Conservation (phyloP, 2,797 vertebrate species). For the Masticophis lateralis region DNA sequence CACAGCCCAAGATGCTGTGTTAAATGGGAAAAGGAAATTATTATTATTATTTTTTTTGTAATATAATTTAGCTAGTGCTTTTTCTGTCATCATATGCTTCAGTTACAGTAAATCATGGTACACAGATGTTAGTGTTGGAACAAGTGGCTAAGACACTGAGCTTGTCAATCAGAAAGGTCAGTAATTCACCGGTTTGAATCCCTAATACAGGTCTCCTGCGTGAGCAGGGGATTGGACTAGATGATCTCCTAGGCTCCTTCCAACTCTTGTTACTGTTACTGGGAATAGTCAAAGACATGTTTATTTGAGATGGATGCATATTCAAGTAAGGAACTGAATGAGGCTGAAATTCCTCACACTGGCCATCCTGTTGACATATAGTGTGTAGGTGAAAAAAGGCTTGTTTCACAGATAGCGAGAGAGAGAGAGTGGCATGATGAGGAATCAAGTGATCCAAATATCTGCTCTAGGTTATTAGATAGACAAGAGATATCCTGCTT, state of each 20-base stretch:
- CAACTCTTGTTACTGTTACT: too few relatives aligned
- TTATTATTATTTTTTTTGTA: neutral
- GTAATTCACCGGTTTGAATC: too few relatives aligned
- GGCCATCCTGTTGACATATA: neutral
- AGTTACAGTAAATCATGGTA: neutral
- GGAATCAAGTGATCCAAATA: slow-evolving; percentile 16
- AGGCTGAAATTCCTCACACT: neutral
- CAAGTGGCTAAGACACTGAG: too few relatives aligned
- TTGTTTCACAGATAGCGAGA: slow-evolving; percentile 22
- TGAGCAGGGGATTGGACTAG: too few relatives aligned
- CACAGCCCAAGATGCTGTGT: neutral
- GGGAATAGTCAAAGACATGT: neutral
- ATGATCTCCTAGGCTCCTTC: too few relatives aligned
- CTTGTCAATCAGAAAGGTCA: too few relatives aligned
- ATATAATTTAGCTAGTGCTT: neutral
- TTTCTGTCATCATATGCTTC: neutral
- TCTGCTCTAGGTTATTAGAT: neutral
- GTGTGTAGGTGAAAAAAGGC: neutral
- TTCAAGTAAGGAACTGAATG: neutral
- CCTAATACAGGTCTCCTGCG: too few relatives aligned
- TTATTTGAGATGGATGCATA: neutral
- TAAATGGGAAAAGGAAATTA: neutral
- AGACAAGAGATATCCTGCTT: slow-evolving; percentile 15
- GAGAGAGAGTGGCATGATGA: neutral
- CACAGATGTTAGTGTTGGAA: neutral